Evolutionary conservation across 2,113 vertebrate species (phyloP).

Genomic region (Mellivora capensis): DNA sequence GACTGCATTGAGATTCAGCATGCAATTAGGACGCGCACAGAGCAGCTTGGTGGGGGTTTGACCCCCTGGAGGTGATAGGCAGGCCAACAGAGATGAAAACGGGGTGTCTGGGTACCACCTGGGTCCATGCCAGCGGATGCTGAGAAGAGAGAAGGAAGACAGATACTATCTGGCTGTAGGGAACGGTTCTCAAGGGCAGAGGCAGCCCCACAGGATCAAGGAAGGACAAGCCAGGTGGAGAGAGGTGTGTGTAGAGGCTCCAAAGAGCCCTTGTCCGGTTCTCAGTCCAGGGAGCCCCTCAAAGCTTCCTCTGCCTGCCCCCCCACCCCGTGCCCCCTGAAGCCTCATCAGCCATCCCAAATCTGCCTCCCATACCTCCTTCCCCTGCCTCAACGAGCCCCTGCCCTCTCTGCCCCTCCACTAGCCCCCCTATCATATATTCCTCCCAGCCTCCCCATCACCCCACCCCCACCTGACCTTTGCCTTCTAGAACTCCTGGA

Average conservation of each 20-base stretch:
- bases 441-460: accelerated
- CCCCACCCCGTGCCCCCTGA: background rate
- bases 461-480: background rate
- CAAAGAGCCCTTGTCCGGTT: background rate
- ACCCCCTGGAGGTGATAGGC: background rate
- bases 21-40: background rate
- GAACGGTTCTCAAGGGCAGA: background rate
- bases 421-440: accelerated
- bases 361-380: background rate
- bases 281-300: background rate
- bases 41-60: background rate
- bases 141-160: background rate
- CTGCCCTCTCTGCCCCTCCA: background rate
- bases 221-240: background rate
- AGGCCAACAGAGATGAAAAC: background rate
- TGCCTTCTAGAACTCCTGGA: slow-evolving; percentile 60
- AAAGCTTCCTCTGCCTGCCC: background rate
- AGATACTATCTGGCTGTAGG: background rate
- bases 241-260: background rate
- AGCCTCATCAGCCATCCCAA: background rate
- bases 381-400: background rate
- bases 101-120: background rate
- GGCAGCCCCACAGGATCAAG: background rate
- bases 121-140: accelerated
- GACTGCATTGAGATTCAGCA: background rate